A percentile compares a stretch with the other conserved stretches of the same genome.
These are phyloP conservation scores for Drosophila bocqueti DNA, from an alignment of 1,140 invertebrate genomes.

Conservation along the genomic window DNA sequence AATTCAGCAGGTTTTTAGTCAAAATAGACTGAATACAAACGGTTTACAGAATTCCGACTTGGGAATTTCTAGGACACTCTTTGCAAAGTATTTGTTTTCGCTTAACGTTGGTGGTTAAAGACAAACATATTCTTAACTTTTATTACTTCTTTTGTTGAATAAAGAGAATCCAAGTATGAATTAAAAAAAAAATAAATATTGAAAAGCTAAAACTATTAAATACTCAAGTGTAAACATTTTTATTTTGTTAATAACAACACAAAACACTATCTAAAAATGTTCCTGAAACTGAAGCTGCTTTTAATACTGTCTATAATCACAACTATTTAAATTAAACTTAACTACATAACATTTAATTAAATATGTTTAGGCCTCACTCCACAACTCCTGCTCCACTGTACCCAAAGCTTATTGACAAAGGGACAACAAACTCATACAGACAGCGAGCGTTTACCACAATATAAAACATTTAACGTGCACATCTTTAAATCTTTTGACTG, in stretches of 20 bases:
- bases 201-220: too few species aligned
- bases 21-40: neutral
- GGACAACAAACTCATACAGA: conserved; percentile 31
- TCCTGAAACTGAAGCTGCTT: neutral
- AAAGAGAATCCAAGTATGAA: too few species aligned
- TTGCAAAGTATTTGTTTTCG: too few species aligned
- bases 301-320: too few species aligned
- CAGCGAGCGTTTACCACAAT: conserved; percentile 52
- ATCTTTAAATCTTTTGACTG: conserved; percentile 78
- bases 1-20: neutral
- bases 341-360: neutral
- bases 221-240: too few species aligned
- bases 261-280: neutral
- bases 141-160: too few species aligned
- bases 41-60: neutral
- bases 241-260: too few species aligned
- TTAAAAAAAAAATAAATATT: too few species aligned
- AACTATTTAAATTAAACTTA: neutral
- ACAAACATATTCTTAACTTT: too few species aligned
- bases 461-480: conserved; percentile 66
- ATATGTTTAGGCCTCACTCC: too few species aligned
- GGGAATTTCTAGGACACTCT: neutral
- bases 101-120: too few species aligned
- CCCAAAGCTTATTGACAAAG: conserved; percentile 46
- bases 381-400: conserved; percentile 33